phyloP scores from a whole-genome alignment of 2,113 vertebrate species.

The Peromyscus leucopus region DNA sequence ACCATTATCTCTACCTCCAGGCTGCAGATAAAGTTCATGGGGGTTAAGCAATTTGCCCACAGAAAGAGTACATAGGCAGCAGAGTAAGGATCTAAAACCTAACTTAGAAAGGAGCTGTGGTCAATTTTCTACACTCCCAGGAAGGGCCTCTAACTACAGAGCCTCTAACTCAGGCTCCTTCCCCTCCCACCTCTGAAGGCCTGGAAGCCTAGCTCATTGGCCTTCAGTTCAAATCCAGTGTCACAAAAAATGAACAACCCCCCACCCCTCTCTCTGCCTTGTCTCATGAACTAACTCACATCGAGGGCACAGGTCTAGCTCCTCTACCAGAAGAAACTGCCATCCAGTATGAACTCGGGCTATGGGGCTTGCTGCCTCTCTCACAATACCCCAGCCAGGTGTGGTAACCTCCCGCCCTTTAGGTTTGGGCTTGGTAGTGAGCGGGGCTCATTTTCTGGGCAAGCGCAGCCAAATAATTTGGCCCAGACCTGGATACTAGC shows the following conservation, averaged over 20 bases:
- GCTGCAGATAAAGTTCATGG: background rate
- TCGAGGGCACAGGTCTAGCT: background rate
- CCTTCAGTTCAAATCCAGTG: background rate
- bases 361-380: background rate
- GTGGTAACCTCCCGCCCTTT: constrained; percentile 26
- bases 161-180: background rate
- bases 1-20: background rate
- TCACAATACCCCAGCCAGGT: background rate
- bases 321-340: background rate
- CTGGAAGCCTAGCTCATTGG: background rate
- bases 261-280: fast-evolving
- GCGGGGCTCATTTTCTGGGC: constrained; percentile 44
- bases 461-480: constrained; percentile 63
- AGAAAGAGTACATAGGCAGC: background rate
- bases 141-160: background rate
- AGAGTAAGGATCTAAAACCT: background rate
- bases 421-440: constrained; percentile 34
- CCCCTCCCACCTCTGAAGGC: background rate
- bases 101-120: background rate
- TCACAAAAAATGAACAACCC: background rate
- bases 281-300: background rate
- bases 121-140: background rate
- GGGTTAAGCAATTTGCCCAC: constrained; percentile 31
- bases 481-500: constrained; percentile 66
- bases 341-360: background rate